phyloP scores from a whole-genome alignment of 2,888 invertebrate species.

The Caenorhabditis sp. region DNA sequence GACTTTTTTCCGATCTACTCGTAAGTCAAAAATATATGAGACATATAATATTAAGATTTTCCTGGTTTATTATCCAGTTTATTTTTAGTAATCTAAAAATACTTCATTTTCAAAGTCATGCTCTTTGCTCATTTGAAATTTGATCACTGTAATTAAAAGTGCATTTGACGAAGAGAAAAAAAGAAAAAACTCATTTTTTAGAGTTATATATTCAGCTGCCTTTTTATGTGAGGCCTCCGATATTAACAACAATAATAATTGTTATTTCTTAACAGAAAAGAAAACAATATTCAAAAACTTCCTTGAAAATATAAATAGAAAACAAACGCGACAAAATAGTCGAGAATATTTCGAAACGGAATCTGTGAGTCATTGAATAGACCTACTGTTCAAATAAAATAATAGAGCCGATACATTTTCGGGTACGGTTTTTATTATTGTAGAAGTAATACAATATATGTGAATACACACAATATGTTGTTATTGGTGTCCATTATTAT shows the following conservation, averaged over 20 bases:
- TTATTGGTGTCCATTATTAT: background rate
- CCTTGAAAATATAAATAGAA: background rate
- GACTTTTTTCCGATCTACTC: too few species aligned
- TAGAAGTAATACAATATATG: background rate
- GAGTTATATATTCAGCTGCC: background rate
- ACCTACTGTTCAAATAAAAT: background rate
- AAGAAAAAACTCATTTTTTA: background rate
- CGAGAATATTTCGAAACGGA: background rate
- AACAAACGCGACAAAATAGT: background rate
- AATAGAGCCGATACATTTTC: background rate
- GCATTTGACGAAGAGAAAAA: background rate
- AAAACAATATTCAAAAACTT: too few species aligned
- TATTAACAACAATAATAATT: too few species aligned
- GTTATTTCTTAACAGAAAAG: too few species aligned
- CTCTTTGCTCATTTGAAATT: background rate
- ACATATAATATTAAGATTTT: too few species aligned
- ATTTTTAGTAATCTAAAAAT: background rate
- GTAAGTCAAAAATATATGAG: too few species aligned
- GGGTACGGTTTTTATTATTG: background rate
- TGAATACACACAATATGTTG: background rate
- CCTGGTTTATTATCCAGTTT: too few species aligned
- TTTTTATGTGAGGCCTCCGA: background rate
- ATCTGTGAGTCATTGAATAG: background rate
- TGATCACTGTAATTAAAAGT: background rate
- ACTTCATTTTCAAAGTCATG: too few species aligned